Conservation (phyloP, 2,888 invertebrate species). For the Eristalinus sepulchralis region DNA sequence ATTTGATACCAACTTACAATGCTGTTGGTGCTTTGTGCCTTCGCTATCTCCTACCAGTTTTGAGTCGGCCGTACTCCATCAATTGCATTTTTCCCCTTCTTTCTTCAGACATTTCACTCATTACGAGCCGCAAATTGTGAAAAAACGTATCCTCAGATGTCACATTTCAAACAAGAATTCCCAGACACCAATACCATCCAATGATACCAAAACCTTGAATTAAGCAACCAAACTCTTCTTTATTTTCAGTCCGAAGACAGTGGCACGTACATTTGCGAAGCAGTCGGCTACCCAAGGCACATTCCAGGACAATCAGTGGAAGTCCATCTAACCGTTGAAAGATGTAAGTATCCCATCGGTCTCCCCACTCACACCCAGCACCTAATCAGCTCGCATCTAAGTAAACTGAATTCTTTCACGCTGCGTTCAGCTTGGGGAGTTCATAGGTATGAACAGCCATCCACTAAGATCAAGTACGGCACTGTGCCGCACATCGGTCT, state of each 20-base stretch:
- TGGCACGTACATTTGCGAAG: slow-evolving; percentile 93
- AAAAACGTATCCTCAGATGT: too few species aligned
- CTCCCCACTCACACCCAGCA: neutral
- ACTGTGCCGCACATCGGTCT: slow-evolving; percentile 83
- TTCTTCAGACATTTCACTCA: too few species aligned
- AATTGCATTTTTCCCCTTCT: too few species aligned
- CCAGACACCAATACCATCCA: too few species aligned
- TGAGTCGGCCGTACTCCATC: too few species aligned
- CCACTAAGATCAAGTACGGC: slow-evolving; percentile 83
- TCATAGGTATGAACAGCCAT: slow-evolving; percentile 76
- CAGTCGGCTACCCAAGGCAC: slow-evolving; percentile 84
- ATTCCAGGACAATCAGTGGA: slow-evolving; percentile 85
- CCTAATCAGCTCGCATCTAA: neutral
- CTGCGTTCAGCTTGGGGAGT: slow-evolving; percentile 80
- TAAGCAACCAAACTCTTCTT: neutral
- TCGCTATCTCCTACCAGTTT: too few species aligned
- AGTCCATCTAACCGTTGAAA: slow-evolving; percentile 88
- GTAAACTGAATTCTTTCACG: slow-evolving; percentile 16
- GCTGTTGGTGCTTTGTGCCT: too few species aligned
- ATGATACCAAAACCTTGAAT: too few species aligned
- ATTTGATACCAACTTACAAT: too few species aligned
- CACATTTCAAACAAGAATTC: too few species aligned
- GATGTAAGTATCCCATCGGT: slow-evolving; percentile 84
- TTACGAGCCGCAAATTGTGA: too few species aligned
- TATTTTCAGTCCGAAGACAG: slow-evolving; percentile 84